Evolutionary conservation across 2,797 vertebrate species (phyloP), one percentile per base, ranked within the genome.

Genomic region (Bradypodion pumilum): DNA sequence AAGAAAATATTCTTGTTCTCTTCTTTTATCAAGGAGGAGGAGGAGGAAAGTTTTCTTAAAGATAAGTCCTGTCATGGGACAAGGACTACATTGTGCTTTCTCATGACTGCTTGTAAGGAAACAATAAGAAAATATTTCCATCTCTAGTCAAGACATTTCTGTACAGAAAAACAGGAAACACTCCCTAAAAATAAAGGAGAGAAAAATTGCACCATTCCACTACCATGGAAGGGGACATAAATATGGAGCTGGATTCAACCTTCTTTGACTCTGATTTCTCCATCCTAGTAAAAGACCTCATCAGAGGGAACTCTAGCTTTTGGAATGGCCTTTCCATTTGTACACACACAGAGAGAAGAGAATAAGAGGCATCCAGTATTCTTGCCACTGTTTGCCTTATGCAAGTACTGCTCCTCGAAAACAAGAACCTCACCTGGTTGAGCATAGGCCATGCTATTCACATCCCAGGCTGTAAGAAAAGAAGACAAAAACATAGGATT

Each of bases 381-480:
- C 29, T n/a, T 29, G n/a, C 27, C 29, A 6, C 27, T 6, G 21
- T 65, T 65, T 29, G 62, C 25, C 29, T 13, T 8, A 29, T 21
- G 29, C 10, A n/a, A 65, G 7, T 10, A 29, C 29, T 65, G 62
- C 21, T 65, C 52, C 16, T 1, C 52, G 16, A 12, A 16, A 16
- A 4, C 42, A 5, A 19, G 9, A 81, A 8, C 0, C 90, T 91
- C 91, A 94, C 92, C 92, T 90, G 91, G 83, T 27, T 91, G 92
- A 12, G 82, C 92, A 88, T 96, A 95, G 74, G 95, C 95, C 72
- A 95, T 79, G 85, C 93, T 91, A 78, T 94, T 95, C 1, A 94
- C 92, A 89, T 95, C 95, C 96, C 95, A 95, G 29, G 91, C 96
- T 96, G 91, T 13, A 69, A 16, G 35, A 1, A n/a, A n/a, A 79